Base-by-base conservation (phyloP, 30 jellyfish, hydroid and myxozoan genomes). In the Euphysa ruthae region DNA sequence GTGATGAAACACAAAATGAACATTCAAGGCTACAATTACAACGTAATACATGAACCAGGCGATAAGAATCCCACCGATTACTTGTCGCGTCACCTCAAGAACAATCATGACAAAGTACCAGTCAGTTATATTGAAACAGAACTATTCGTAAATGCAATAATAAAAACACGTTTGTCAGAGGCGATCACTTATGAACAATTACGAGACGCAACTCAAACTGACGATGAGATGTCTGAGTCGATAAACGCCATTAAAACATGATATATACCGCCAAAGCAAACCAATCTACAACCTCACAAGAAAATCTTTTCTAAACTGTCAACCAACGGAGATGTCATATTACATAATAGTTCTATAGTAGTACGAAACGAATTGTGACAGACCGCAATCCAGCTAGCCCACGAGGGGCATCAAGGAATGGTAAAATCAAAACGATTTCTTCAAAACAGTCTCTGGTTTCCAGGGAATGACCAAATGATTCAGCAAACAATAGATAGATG, bases 1-100 rank as follows among this genome's bases (percentile, higher is more conserved):
- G 49, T 66, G n/a, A 26, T 18, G 10, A 66, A 32, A 52, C 74
- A 66, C 49, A 14, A 52, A 44, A 29, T 66, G n/a, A 66, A 27
- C 57, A 20, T 66, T 30, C 79, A 66, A 66, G 79, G 79, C 12
- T 63, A 28, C 58, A 33, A 35, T 73, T 63, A 8, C 76, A 14
- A 30, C 8, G 29, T 63, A 66, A 42, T 20, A 19, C 21, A 66
- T 24, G 49, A 43, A 54, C 79, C 79, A 38, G 79, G 25, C 7
- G 13, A 29, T 7, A 7, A 12, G 10, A 51, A 51, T 51, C 12
- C 64, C 15, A 29, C 73, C 61, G 75, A 66, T 29, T 66, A 66
- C 75, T n/a, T n/a, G n/a, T n/a, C n/a, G n/a, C n/a, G n/a, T n/a
- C n/a, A n/a, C n/a, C n/a, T n/a, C n/a, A n/a, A n/a, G n/a, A n/a